Conservation (phyloP, 2,888 invertebrate genomes). For the Caenorhabditis sp. region DNA sequence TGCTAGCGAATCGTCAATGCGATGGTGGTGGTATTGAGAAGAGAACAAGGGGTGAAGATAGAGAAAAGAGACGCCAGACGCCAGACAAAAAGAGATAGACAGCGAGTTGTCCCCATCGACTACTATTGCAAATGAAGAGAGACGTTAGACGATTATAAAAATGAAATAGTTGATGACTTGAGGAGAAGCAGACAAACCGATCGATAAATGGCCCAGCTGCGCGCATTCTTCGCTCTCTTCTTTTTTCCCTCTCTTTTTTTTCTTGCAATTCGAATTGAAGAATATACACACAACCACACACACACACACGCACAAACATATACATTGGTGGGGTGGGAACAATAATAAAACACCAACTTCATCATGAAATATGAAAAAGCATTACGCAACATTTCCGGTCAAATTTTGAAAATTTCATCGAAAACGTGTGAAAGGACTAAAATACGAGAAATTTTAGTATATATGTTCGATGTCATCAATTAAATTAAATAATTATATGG, state of each 20-base stretch:
- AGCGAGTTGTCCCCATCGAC: background rate
- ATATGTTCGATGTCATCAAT: no score
- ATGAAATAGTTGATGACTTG: constrained; percentile 6
- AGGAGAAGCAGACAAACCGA: constrained; percentile 14
- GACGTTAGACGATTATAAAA: constrained; percentile 11
- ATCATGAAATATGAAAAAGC: background rate
- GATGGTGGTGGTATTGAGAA: constrained; percentile 35
- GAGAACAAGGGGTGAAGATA: constrained; percentile 43
- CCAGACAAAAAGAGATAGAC: background rate
- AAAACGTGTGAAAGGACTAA: no score
- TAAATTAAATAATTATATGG: no score
- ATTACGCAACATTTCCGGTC: background rate
- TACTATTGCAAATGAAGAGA: constrained; percentile 1
- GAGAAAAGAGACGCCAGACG: constrained; percentile 26
- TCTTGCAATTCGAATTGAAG: constrained; percentile 19
- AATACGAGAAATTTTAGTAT: no score
- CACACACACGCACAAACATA: background rate
- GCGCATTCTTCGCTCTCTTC: constrained; percentile 23
- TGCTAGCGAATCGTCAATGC: constrained; percentile 38
- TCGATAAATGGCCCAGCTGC: constrained; percentile 45
- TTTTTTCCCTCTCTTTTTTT: constrained; percentile 27
- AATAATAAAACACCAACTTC: background rate
- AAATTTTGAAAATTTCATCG: background rate
- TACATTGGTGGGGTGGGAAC: background rate
- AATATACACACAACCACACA: background rate